Conservation (phyloP, 2,113 vertebrate genomes). For the Corydoras maculifer region DNA sequence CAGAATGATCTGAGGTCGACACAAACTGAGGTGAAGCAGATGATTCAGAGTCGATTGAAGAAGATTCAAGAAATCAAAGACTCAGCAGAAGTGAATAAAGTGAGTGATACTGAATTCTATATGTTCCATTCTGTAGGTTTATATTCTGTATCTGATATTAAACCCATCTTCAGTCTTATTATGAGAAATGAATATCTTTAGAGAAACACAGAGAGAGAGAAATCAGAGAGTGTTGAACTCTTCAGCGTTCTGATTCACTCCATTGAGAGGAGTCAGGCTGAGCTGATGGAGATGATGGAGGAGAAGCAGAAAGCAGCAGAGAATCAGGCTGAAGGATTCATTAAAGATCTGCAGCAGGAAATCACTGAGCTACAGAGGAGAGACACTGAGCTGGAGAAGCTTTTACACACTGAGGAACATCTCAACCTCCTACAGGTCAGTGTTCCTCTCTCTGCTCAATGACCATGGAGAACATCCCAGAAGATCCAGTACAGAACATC, state of each 20-base stretch:
- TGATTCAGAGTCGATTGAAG: too few relatives aligned
- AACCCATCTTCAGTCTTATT: too few relatives aligned
- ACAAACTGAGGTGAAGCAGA: too few relatives aligned
- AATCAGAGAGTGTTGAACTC: background rate
- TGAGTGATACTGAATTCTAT: background rate
- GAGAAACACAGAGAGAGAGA: conserved; percentile 11
- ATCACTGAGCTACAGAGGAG: conserved; percentile 25
- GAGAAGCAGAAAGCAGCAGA: conserved; percentile 23
- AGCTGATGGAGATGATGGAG: conserved; percentile 21
- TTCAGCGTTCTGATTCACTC: conserved; percentile 17
- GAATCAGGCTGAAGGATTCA: conserved; percentile 19
- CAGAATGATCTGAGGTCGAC: too few relatives aligned
- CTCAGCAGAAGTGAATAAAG: background rate
- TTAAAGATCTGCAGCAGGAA: conserved; percentile 30
- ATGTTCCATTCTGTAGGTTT: too few relatives aligned
- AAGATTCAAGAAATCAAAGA: too few relatives aligned
- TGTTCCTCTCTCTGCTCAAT: conserved; percentile 1
- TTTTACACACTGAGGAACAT: conserved; percentile 34
- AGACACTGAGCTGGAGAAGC: conserved; percentile 29
- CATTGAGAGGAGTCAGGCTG: conserved; percentile 15
- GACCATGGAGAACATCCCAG: too few relatives aligned
- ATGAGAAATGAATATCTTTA: background rate
- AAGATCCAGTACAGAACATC: background rate
- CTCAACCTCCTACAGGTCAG: conserved; percentile 36
- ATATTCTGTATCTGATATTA: too few relatives aligned